Base-by-base conservation (phyloP, 2,113 vertebrate genomes). In the Chamaetylas fuelleborni region DNA sequence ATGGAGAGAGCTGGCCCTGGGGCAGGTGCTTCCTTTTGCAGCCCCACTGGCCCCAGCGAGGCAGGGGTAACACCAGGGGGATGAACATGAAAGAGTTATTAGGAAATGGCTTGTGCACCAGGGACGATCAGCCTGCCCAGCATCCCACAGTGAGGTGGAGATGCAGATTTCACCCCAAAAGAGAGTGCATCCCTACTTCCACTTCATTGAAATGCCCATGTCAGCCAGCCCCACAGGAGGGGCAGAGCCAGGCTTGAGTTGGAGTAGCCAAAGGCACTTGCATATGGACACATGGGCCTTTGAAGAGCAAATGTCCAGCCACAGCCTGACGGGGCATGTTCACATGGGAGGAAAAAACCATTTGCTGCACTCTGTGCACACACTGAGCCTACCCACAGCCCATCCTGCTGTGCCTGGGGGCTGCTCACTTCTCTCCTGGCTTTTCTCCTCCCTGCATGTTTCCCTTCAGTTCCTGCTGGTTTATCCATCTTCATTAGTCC, bases 1-100 rank as follows among this genome's bases (percentile, higher is more conserved):
- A 95, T 22, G 77, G 77, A 91, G 77, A 73, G 48, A 86, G 87
- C 82, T 54, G 33, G 33, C 26, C 62, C 47, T 47, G 42, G 64
- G 66, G 45, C 67, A 86, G 60, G 48, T 80, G 28, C 26, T 29
- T 51, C 29, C 33, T 70, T 74, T 20, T 51, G 7, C 48, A 85
- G 25, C n/a, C 43, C 31, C 5, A 1, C 19, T 26, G 40, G 24
- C 33, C 58, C 51, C 6, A 4, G 31, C 1, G 3, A 57, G 29
- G 70, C 47, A 47, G 20, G 4, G 19, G 9, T 38, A 53, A 11
- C 33, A 61, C 29, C 8, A 7, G 25, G 26, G 19, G 2, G 48
- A 47, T 0, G 9, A 67, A 11, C 40, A 29, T 3, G 31, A 42
- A 24, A 18, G 50, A 3, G 2, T 48, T 67, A 15, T 36, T 48